A percentile compares a stretch with the other conserved stretches of the same genome.
Conservation (phyloP, 1,140 invertebrate species). For the Apis dorsata region DNA sequence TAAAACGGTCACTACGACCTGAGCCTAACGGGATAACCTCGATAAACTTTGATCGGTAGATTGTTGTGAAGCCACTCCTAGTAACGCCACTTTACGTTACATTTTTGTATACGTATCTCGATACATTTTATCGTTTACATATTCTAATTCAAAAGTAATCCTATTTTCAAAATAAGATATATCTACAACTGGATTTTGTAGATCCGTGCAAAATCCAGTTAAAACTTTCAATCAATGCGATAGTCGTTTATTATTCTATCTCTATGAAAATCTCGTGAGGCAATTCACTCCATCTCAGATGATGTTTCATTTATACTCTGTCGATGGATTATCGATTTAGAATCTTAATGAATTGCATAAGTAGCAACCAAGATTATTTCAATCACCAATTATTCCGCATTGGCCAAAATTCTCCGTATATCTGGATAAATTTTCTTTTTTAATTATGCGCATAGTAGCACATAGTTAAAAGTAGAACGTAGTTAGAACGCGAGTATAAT, state of each 20-base stretch:
- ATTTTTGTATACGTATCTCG: neutral
- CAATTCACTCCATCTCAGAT: too few relatives aligned
- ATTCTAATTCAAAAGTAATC: too few relatives aligned
- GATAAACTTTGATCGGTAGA: slow-evolving; percentile 56
- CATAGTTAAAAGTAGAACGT: slow-evolving; percentile 24
- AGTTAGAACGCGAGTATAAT: neutral
- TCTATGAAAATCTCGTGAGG: too few relatives aligned
- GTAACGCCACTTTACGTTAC: slow-evolving; percentile 15
- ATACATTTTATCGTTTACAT: too few relatives aligned
- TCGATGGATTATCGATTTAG: too few relatives aligned
- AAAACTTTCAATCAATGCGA: too few relatives aligned
- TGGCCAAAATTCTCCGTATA: neutral
- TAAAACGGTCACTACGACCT: slow-evolving; percentile 36
- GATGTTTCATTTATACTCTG: too few relatives aligned
- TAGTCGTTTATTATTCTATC: too few relatives aligned
- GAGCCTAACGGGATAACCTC: slow-evolving; percentile 58
- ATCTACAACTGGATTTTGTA: too few relatives aligned
- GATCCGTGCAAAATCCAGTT: too few relatives aligned
- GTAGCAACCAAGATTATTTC: neutral
- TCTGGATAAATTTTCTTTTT: neutral
- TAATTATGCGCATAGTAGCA: neutral
- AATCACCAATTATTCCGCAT: neutral
- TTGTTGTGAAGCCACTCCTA: slow-evolving; percentile 53
- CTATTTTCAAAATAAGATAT: too few relatives aligned
- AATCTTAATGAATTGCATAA: neutral